phyloP scores from a whole-genome alignment of 2,888 invertebrate species.

The Pyrrhopygopsis socrates region DNA sequence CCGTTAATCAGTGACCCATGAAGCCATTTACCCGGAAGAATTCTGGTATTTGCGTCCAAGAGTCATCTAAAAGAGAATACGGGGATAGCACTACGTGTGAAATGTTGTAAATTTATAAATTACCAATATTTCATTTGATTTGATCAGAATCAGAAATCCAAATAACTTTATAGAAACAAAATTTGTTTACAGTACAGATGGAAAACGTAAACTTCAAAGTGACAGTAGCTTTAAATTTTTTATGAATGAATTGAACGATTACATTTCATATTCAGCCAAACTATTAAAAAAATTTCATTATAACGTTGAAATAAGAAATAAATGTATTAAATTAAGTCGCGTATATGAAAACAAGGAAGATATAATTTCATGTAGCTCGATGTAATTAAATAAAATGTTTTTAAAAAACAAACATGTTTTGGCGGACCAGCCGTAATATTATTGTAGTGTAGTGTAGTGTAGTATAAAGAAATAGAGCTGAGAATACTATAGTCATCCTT shows the following conservation, averaged over 20 bases:
- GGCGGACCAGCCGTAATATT: too few species aligned
- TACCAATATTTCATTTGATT: slow-evolving; percentile 35
- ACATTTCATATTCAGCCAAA: not conserved
- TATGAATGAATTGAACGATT: not conserved
- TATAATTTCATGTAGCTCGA: too few species aligned
- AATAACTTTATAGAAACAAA: slow-evolving; percentile 21
- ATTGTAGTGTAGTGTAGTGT: too few species aligned
- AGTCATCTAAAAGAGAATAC: slow-evolving; percentile 91
- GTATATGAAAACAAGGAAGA: too few species aligned
- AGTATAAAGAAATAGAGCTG: too few species aligned
- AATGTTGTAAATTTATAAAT: slow-evolving; percentile 50
- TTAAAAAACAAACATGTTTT: too few species aligned
- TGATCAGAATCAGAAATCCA: slow-evolving; percentile 33
- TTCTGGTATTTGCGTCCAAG: slow-evolving; percentile 94
- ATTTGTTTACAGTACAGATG: slow-evolving; percentile 38
- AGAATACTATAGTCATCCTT: too few species aligned
- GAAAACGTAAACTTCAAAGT: slow-evolving; percentile 22
- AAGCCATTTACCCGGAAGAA: slow-evolving; percentile 94
- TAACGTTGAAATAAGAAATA: too few species aligned
- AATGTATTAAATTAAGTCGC: too few species aligned
- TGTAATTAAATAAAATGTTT: too few species aligned
- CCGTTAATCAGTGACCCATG: slow-evolving; percentile 90
- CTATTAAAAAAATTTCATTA: not conserved
- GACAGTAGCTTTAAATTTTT: not conserved
- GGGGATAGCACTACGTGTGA: slow-evolving; percentile 34